Evolutionary conservation across 2,113 vertebrate genomes (phyloP).

Genomic region (Leiothrix lutea): DNA sequence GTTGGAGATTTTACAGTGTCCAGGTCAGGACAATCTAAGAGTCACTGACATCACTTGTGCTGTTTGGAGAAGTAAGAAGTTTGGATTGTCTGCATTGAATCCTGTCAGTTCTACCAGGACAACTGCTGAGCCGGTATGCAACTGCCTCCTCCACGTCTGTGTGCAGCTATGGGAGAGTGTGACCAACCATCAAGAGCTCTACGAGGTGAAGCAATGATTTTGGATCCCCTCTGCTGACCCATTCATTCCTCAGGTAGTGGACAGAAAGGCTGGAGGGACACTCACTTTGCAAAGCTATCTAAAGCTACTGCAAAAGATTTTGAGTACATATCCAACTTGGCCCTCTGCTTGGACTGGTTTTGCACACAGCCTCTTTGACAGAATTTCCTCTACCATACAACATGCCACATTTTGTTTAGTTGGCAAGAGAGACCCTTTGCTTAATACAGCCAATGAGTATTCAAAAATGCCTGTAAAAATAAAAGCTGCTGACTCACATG

Average conservation of each 20-base stretch:
- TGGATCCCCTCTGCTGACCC: neutral
- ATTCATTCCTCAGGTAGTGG: neutral
- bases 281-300: neutral
- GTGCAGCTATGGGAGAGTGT: neutral
- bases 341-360: neutral
- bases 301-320: neutral
- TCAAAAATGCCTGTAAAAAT: neutral
- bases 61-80: neutral
- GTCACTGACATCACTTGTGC: neutral
- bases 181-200: neutral
- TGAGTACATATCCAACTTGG: neutral
- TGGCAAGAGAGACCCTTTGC: neutral
- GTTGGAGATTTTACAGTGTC: neutral
- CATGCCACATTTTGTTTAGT: neutral
- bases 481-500: slow-evolving; percentile 20
- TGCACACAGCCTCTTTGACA: neutral
- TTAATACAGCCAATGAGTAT: neutral
- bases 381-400: neutral
- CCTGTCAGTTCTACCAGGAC: neutral
- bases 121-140: neutral
- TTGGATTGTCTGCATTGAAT: neutral
- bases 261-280: neutral
- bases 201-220: neutral
- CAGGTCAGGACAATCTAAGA: neutral
- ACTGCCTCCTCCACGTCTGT: neutral